A percentile compares a stretch with the other conserved stretches of the same genome.
Evolutionary conservation across 1,140 invertebrate species (phyloP).

Genomic region (Drosophila sturtevanti): DNA sequence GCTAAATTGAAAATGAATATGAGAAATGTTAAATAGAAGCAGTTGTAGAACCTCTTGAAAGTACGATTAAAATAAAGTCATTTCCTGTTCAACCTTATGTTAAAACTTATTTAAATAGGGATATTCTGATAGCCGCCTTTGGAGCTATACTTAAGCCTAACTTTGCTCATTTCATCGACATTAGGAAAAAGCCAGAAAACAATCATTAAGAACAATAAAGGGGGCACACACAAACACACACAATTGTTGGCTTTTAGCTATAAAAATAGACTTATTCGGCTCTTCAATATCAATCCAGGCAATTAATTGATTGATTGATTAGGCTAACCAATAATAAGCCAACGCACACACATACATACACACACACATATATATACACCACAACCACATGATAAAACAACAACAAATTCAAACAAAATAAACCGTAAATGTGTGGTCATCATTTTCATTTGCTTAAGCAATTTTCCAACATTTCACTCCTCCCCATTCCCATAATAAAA

Average conservation of each 20-base stretch:
- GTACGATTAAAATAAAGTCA: no score
- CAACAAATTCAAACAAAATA: conserved; percentile 39
- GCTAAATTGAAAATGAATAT: no score
- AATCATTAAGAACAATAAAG: background rate
- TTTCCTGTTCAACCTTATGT: no score
- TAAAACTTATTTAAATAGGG: background rate
- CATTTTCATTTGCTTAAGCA: conserved; percentile 56
- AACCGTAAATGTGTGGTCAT: conserved; percentile 43
- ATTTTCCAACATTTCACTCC: conserved; percentile 21
- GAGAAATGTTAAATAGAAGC: no score
- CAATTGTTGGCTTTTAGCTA: conserved; percentile 49
- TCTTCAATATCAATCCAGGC: conserved; percentile 36
- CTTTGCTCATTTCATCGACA: conserved; percentile 1
- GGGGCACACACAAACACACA: conserved; percentile 21
- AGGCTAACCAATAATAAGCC: conserved; percentile 28
- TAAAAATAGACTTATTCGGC: conserved; percentile 50
- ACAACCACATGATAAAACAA: conserved; percentile 13
- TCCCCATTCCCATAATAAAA: conserved; percentile 6
- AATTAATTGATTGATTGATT: conserved; percentile 61
- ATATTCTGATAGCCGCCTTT: background rate
- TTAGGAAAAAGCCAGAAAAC: background rate
- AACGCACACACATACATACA: conserved; percentile 6
- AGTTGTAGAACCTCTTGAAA: no score
- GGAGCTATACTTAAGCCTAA: background rate
- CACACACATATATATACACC: background rate